Base-by-base conservation (phyloP, 1,140 invertebrate species). In the Dermatophagoides farinae region DNA sequence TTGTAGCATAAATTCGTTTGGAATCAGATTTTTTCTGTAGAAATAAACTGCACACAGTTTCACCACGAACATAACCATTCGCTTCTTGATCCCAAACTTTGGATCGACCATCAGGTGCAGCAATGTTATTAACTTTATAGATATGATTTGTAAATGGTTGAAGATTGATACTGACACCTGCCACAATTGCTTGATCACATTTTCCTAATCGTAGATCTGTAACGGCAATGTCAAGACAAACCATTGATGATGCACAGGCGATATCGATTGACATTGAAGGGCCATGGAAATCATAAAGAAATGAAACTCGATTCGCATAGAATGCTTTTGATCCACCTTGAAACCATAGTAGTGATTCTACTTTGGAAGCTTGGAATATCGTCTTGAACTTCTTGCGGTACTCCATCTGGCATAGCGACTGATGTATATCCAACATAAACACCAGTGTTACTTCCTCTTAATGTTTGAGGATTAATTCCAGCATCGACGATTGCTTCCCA, bases 401-500 rank as follows among this genome's bases (percentile, higher is more conserved):
- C 61, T 43, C 65, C 64, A 16, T 65, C 62, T 0, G 65, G 41
- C 41, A 69, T 68, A 0, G 63, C 47, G 31, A 59, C 57, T 40
- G 60, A 57, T 11, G 62, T 88, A 0, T 84, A 84, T 52, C 88
- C 88, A 63, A 93, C 79, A 71, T 85, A 93, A 0, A 92, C 88
- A 52, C 88, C 89, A 46, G 86, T 95, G 65, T 78, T 86, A 11
- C 80, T 79, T 14, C 62, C 62, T 39, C 62, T 22, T 1, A 63
- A 46, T 39, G 62, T 22, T 14, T 59, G 31, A 49, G 62, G 62
- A 44, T 60, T 61, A 16, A 60, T 61, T 76, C 89, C 89, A 51
- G 92, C 85, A 77, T 98, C 93, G 60, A 96, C 76, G 60, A 97
- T 85, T 0, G 88, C 83, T 76, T 97, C 93, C 71, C 93, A 82